Evolutionary conservation across 2,797 vertebrate species (phyloP).

Genomic region (Aeoliscus strigatus): DNA sequence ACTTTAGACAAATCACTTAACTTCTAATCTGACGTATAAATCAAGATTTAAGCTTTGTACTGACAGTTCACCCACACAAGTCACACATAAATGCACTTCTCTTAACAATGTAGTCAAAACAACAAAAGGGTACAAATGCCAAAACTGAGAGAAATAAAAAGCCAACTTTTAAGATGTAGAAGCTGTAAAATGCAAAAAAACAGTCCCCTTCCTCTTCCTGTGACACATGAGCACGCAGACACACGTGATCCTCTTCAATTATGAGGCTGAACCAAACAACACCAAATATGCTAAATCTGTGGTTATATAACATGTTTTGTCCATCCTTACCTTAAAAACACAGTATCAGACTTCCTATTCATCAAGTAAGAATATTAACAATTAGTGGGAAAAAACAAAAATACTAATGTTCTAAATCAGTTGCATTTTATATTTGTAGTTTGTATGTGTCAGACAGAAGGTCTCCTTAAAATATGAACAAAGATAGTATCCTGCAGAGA

Average conservation of each 20-base stretch:
- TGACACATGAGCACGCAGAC: conserved; percentile 15
- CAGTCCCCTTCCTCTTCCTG: conserved; percentile 4
- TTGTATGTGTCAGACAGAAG: background rate
- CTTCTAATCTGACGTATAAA: no score
- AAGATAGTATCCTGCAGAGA: conserved; percentile 35
- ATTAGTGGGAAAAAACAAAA: background rate
- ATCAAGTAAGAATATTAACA: no score
- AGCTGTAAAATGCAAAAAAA: no score
- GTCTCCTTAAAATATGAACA: background rate
- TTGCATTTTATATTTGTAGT: conserved; percentile 4
- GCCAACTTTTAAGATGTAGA: no score
- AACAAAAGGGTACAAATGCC: no score
- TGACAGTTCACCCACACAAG: no score
- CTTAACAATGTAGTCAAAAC: no score
- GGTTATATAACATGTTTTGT: conserved; percentile 10
- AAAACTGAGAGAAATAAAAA: no score
- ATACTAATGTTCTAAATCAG: background rate
- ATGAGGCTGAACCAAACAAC: conserved; percentile 6
- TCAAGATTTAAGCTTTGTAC: no score
- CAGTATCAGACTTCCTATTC: background rate
- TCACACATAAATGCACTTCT: no score
- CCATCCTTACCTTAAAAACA: conserved; percentile 1
- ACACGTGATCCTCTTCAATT: conserved; percentile 21
- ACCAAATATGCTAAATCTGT: conserved; percentile 11
- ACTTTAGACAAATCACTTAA: no score